Conservation (phyloP, 2,113 vertebrate genomes). For the Vulpes lagopus region DNA sequence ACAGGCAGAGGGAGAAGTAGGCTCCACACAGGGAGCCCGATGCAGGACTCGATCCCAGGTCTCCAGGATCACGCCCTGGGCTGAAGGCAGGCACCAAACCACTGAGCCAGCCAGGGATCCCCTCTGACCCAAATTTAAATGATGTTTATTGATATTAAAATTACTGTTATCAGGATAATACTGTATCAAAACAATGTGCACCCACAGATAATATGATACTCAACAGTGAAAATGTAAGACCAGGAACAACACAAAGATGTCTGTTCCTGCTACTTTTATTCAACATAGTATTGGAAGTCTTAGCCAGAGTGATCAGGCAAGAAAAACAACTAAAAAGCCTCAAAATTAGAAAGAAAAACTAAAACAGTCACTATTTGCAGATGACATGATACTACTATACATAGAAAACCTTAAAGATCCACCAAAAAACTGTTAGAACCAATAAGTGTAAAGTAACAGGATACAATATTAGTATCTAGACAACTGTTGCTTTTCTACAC, state of each 20-base stretch:
- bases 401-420: not conserved
- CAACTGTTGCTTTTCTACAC: not conserved
- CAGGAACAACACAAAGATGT: not conserved
- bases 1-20: no score
- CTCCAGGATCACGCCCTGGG: no score
- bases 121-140: slow-evolving; percentile 39
- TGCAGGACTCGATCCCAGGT: no score
- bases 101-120: no score
- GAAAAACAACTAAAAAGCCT: not conserved
- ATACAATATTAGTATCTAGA: not conserved
- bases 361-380: not conserved
- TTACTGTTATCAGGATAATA: not conserved
- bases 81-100: no score
- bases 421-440: not conserved
- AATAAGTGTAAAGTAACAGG: not conserved
- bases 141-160: slow-evolving; percentile 40
- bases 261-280: not conserved
- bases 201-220: not conserved
- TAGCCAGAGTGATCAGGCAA: not conserved
- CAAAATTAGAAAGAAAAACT: not conserved
- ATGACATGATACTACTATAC: not conserved
- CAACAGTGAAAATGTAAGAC: not conserved
- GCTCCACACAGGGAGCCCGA: no score
- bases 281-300: not conserved
- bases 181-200: not conserved